These are phyloP conservation scores for Cottus gobio DNA, from an alignment of 2,113 vertebrate species.

Conservation along the genomic window DNA sequence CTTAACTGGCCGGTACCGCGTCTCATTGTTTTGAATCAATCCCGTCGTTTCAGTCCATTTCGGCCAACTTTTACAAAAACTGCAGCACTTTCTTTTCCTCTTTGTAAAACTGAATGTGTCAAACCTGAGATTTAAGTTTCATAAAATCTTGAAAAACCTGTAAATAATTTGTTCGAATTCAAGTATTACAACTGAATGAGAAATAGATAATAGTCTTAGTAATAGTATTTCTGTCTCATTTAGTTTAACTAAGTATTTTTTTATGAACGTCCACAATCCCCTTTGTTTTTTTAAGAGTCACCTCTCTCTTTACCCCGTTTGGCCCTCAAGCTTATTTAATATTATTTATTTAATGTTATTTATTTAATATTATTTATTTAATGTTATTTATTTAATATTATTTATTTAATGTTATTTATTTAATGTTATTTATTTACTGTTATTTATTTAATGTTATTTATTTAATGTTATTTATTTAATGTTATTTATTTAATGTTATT, in stretches of 20 bases:
- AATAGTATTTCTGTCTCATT: neutral
- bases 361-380: too few relatives aligned
- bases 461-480: too few relatives aligned
- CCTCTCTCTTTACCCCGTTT: neutral
- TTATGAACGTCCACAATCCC: neutral
- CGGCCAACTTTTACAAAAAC: constrained; percentile 17
- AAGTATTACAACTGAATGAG: too few relatives aligned
- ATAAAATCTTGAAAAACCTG: too few relatives aligned
- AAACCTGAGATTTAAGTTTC: neutral
- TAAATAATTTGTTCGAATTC: too few relatives aligned
- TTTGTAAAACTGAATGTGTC: neutral
- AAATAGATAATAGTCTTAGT: too few relatives aligned
- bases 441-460: too few relatives aligned
- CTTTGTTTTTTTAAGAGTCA: neutral
- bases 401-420: too few relatives aligned
- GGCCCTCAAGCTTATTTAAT: neutral
- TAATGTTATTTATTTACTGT: too few relatives aligned
- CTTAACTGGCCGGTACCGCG: constrained; percentile 29
- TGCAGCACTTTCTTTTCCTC: neutral
- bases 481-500: too few relatives aligned
- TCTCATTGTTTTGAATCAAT: constrained; percentile 56
- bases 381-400: too few relatives aligned
- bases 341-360: too few relatives aligned
- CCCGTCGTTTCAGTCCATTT: constrained; percentile 18
- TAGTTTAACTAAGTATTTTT: neutral